Evolutionary conservation across 2,113 vertebrate species (phyloP).

Genomic region (Pseudolaguvia tuberculata): DNA sequence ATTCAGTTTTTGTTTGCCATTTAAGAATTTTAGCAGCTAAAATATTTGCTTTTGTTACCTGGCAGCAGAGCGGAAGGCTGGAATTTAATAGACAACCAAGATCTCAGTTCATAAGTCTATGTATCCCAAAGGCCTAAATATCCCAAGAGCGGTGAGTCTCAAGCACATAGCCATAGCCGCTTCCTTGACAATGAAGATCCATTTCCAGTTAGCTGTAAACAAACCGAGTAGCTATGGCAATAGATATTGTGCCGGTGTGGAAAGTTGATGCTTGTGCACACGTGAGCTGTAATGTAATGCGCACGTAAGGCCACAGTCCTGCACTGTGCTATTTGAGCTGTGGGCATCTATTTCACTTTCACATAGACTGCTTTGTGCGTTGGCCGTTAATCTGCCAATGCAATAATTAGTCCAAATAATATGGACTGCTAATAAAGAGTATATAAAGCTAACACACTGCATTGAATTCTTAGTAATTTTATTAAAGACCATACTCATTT

Average conservation of each 20-base stretch:
- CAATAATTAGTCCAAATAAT: no score
- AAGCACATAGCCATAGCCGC: background rate
- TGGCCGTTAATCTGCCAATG: background rate
- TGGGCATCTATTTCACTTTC: constrained; percentile 12
- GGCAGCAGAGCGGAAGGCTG: constrained; percentile 48
- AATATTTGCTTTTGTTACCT: constrained; percentile 55
- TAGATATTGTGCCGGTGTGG: background rate
- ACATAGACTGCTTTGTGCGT: background rate
- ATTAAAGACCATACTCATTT: no score
- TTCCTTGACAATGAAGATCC: background rate
- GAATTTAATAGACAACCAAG: constrained; percentile 63
- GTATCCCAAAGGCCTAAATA: background rate
- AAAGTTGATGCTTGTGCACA: background rate
- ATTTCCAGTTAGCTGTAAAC: background rate
- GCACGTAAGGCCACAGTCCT: background rate
- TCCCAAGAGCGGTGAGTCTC: background rate
- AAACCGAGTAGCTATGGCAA: constrained; percentile 13
- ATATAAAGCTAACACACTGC: background rate
- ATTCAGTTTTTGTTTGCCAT: constrained; percentile 54
- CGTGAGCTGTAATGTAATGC: constrained; percentile 14
- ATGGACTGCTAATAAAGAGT: background rate
- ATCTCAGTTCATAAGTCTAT: constrained; percentile 23
- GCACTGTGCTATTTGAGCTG: constrained; percentile 16
- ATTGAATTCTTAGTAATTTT: no score
- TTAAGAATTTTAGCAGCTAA: constrained; percentile 54